These are phyloP conservation scores for Remorina albescens DNA, from an alignment of 2,797 vertebrate genomes.

Conservation along the genomic window DNA sequence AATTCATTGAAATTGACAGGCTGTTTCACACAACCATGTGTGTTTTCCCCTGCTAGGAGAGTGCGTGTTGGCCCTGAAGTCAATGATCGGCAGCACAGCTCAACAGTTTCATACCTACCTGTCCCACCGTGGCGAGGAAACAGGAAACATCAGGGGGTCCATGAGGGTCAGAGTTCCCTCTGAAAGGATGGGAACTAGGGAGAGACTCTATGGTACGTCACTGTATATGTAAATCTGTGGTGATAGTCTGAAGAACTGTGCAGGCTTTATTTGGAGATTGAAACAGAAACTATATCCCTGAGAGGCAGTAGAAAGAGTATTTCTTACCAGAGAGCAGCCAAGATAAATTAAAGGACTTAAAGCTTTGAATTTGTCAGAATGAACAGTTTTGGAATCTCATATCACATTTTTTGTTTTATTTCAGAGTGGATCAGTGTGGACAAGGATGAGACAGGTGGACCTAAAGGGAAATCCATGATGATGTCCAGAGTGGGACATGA, in stretches of 20 bases:
- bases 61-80: slow-evolving; percentile 96
- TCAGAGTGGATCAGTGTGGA: slow-evolving; percentile 98
- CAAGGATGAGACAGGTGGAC: slow-evolving; percentile 91
- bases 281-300: neutral
- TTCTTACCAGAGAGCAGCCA: neutral
- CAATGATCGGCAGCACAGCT: slow-evolving; percentile 97
- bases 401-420: slow-evolving; percentile 36
- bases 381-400: neutral
- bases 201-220: slow-evolving; percentile 93
- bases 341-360: neutral
- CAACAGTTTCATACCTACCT: slow-evolving; percentile 98
- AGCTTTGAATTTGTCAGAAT: too few relatives aligned
- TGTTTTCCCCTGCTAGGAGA: slow-evolving; percentile 84
- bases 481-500: slow-evolving; percentile 87
- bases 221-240: neutral
- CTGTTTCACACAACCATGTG: neutral
- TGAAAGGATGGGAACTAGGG: slow-evolving; percentile 94
- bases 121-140: slow-evolving; percentile 96
- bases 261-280: neutral
- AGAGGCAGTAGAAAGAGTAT: neutral
- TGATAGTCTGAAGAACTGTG: neutral
- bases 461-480: slow-evolving; percentile 87
- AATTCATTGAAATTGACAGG: neutral
- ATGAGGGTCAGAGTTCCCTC: slow-evolving; percentile 96
- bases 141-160: slow-evolving; percentile 96